A percentile compares a stretch with the other conserved stretches of the same genome.
Evolutionary conservation across 2,113 vertebrate species (phyloP).

Genomic region (Brienomyrus brachyistius): DNA sequence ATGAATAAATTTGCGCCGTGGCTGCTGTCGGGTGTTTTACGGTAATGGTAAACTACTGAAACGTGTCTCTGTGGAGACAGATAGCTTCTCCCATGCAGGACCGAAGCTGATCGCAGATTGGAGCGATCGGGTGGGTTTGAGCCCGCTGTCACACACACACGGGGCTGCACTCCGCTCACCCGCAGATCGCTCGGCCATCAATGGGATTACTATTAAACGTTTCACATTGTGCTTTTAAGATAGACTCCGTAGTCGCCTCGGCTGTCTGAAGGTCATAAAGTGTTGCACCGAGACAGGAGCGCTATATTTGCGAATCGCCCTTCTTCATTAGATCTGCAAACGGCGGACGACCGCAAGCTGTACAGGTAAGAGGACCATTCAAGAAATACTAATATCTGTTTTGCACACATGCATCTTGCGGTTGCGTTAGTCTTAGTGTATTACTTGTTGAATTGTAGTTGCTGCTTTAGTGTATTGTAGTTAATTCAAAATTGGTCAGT

Average conservation of each 20-base stretch:
- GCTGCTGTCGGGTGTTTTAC: slow-evolving; percentile 2
- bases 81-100: neutral
- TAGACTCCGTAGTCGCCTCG: neutral
- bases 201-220: slow-evolving; percentile 20
- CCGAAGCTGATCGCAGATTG: slow-evolving; percentile 14
- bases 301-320: neutral
- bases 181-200: neutral
- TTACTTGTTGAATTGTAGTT: slow-evolving; percentile 8
- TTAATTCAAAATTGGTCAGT: neutral
- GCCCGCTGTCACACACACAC: slow-evolving; percentile 15
- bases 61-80: slow-evolving; percentile 20
- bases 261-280: slow-evolving; percentile 19
- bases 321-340: neutral
- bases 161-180: neutral
- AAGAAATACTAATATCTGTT: neutral
- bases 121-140: slow-evolving; percentile 18
- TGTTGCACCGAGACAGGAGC: neutral
- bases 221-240: neutral
- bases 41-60: slow-evolving; percentile 16
- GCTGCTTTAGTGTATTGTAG: neutral
- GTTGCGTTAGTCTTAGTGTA: neutral
- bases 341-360: slow-evolving; percentile 10
- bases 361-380: slow-evolving; percentile 17
- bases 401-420: neutral
- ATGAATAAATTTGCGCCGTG: slow-evolving; percentile 3